These are phyloP conservation scores for Nemoura dubitans DNA, from an alignment of 2,888 invertebrate genomes.

Conservation along the genomic window DNA sequence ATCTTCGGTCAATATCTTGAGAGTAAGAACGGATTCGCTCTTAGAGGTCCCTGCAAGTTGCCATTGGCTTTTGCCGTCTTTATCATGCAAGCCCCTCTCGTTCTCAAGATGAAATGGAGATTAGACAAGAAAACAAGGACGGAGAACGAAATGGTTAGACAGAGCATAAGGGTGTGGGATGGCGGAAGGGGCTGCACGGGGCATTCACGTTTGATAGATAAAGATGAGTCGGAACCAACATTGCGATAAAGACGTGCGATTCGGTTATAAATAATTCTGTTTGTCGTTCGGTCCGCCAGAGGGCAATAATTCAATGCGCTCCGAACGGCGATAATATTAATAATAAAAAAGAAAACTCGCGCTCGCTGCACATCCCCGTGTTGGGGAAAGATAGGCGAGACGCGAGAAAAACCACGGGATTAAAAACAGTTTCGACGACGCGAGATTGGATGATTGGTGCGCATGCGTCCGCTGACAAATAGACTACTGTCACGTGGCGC, in stretches of 20 bases:
- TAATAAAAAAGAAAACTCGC: not conserved
- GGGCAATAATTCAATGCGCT: not conserved
- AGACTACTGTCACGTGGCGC: not conserved
- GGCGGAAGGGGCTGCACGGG: not conserved
- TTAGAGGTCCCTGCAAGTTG: no score
- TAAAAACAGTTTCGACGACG: conserved; percentile 12
- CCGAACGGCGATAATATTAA: conserved; percentile 12
- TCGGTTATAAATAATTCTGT: conserved; percentile 7
- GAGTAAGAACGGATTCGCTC: no score
- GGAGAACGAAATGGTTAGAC: not conserved
- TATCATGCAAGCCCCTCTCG: no score
- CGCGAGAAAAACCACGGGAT: not conserved
- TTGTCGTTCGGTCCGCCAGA: not conserved
- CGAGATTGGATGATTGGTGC: conserved; percentile 12
- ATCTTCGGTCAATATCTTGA: no score
- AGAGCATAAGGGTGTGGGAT: not conserved
- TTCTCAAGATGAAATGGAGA: no score
- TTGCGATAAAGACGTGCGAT: not conserved
- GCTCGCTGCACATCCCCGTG: not conserved
- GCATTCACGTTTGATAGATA: not conserved
- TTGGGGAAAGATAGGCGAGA: not conserved
- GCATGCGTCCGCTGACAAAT: not conserved
- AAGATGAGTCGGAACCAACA: conserved; percentile 12
- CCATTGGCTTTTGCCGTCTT: no score
- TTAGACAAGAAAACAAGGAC: not conserved